Percentiles rank a stretch among this genome's conserved stretches.
phyloP scores from a whole-genome alignment of 2,113 vertebrate genomes.

The Noctilio leporinus region DNA sequence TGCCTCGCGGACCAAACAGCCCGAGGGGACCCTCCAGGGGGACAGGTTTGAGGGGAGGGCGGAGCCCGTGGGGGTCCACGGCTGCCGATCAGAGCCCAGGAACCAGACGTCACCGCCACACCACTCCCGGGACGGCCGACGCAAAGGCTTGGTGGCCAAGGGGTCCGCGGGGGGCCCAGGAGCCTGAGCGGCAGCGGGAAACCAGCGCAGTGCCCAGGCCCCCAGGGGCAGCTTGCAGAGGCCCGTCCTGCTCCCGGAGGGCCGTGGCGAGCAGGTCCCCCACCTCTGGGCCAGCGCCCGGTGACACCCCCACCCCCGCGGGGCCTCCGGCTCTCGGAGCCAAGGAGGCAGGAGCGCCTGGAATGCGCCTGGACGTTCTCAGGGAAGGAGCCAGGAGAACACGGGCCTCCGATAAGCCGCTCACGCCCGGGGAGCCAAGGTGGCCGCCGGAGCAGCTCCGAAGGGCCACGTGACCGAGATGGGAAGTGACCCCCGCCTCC shows the following conservation, averaged over 20 bases:
- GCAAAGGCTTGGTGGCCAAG: neutral
- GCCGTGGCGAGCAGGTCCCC: neutral
- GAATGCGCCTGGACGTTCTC: conserved; percentile 61
- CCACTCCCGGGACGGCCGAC: neutral
- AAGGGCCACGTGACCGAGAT: neutral
- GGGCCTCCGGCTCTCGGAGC: neutral
- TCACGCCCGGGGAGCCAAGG: neutral
- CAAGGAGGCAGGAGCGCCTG: conserved; percentile 33
- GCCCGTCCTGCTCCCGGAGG: neutral
- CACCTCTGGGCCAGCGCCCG: neutral
- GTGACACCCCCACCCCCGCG: neutral
- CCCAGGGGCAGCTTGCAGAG: neutral
- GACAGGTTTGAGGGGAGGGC: neutral
- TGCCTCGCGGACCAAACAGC: neutral
- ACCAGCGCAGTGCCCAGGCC: too few relatives aligned
- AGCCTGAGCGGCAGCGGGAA: neutral
- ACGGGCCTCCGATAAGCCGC: conserved; percentile 21
- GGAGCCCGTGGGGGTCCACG: neutral
- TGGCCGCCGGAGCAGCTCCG: neutral
- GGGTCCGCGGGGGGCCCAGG: neutral
- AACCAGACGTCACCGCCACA: neutral
- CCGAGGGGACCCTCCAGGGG: neutral
- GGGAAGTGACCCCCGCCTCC: conserved; percentile 33
- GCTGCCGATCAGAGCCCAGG: neutral
- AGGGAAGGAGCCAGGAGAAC: conserved; percentile 22